Base-by-base conservation (phyloP, 1,140 invertebrate species). In the Himalopsyche phryganea region DNA sequence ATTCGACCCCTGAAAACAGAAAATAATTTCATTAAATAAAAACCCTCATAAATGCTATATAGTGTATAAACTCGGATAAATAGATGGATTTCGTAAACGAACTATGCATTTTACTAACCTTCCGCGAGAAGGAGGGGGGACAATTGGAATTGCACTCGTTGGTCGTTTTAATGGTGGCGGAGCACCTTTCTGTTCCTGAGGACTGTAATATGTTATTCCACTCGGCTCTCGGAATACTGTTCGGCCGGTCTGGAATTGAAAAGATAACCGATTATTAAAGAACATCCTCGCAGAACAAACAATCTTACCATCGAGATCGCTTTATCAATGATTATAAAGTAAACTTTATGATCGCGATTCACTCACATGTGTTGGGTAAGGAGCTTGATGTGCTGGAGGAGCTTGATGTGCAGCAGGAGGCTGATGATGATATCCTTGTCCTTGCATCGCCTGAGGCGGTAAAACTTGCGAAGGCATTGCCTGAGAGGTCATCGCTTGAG, bases 91-190 rank as follows among this genome's bases (percentile, higher is more conserved):
- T n/a, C n/a, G n/a, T n/a, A n/a, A n/a, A n/a, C n/a, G n/a, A n/a
- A n/a, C n/a, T n/a, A n/a, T n/a, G n/a, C n/a, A 9, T 28, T 40
- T 15, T 2, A 5, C 6, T 38, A 15, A 63, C 60, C 60, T 58
- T 53, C 52, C 60, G 19, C 47, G 48, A 11, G 60, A 48, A 5
- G 74, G 72, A 38, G 74, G 74, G 18, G 74, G 72, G 23, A 76
- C 60, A 36, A 76, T 76, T 33, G 74, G 74, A 51, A 76, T 76
- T 14, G 74, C 72, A 61, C 73, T 76, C 15, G 72, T 75, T 11
- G 73, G 74, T 28, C 74, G 67, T 41, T 73, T 65, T 10, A 51
- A 54, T 1, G 60, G 60, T 5, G 53, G 55, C 10, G 50, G 28
- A 32, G 58, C 14, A 1, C 60, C 60, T 20, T 63, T 63, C 40